Base-by-base conservation (phyloP, 2,797 vertebrate species). In the Perdix hodgsoniae region DNA sequence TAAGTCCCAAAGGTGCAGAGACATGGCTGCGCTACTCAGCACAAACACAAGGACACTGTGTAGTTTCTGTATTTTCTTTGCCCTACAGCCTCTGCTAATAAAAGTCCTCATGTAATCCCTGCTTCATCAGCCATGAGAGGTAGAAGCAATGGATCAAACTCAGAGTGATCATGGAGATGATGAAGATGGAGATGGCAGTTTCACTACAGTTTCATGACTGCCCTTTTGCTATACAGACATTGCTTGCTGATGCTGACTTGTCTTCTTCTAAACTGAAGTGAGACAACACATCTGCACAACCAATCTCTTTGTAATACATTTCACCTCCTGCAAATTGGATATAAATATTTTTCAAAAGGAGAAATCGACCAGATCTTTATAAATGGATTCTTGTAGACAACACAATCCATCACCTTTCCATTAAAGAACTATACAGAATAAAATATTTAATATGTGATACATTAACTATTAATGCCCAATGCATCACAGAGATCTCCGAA, bases 381-480 rank as follows among this genome's bases (percentile, higher is more conserved):
- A 75, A n/a, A 79, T 22, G 91, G 50, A 16, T 73, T 78, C 59
- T 88, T 72, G 26, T 31, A 87, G 91, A 71, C 52, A 91, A 94
- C 27, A 49, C 27, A 88, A 76, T 87, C 70, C 37, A 80, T 88
- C 91, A 84, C 63, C 59, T 77, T 90, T 92, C 64, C 72, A 44
- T 88, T 90, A 84, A 93, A 84, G 85, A 64, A 67, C 40, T 33
- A 79, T 26, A 82, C 24, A 82, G 88, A 90, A 94, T 95, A 12
- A 93, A 96, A 95, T 94, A 93, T 90, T 97, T 93, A 96, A 88
- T 91, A 94, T 82, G 63, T 65, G 80, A 88, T 90, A 88, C 91
- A 94, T 97, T 90, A 96, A 94, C 95, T 91, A 95, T 94, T 96
- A 83, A 96, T 21, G 6, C 72, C 11, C 70, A 88, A 74, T 84